Evolutionary conservation across 2,797 vertebrate species (phyloP), one percentile per base, ranked within the genome.

Genomic region (Sorex maritimensis): DNA sequence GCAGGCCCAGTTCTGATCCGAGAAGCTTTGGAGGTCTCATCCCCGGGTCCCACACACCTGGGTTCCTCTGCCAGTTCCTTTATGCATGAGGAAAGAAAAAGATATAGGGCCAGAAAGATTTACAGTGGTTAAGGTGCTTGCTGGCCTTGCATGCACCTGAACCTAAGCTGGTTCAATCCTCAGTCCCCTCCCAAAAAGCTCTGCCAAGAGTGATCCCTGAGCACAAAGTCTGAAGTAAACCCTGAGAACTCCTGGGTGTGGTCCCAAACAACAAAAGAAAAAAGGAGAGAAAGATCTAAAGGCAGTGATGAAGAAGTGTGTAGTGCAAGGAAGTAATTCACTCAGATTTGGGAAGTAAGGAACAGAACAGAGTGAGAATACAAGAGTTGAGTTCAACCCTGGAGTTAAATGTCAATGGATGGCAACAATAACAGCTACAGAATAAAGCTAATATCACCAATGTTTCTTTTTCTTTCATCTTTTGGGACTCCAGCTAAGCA

Each of bases 51-150:
- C 34, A 34, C 34, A 34, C 34, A 34, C 34, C 34, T 34, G 34
- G 34, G 34, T 34, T 34, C 34, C 34, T 34, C 34, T 34, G 34
- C 34, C 34, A 34, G 34, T 34, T 34, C 34, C 34, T 34, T 34
- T 34, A 34, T 34, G 34, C 34, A 34, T 34, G 34, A 34, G 65
- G 72, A 58, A 87, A 87, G 69, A 85, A 86, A 81, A 92, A 41
- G 7, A 86, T 34, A 63, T 41, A 67, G 24, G 65, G 3, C 7
- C 24, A 67, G 24, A 67, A 28, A 67, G 65, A 67, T 67, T 28
- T 67, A 67, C 17, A 67, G 65, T 67, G 65, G 7, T 9, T 28
- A 28, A 67, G 65, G 26, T 26, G 65, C 65, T 28, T 26, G 65
- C 13, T 58, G 12, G 55, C 28, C 24, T 26, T 67, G 65, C 65